These are phyloP conservation scores for Triops longicaudatus DNA, from an alignment of 1,140 invertebrate species.

Conservation along the genomic window DNA sequence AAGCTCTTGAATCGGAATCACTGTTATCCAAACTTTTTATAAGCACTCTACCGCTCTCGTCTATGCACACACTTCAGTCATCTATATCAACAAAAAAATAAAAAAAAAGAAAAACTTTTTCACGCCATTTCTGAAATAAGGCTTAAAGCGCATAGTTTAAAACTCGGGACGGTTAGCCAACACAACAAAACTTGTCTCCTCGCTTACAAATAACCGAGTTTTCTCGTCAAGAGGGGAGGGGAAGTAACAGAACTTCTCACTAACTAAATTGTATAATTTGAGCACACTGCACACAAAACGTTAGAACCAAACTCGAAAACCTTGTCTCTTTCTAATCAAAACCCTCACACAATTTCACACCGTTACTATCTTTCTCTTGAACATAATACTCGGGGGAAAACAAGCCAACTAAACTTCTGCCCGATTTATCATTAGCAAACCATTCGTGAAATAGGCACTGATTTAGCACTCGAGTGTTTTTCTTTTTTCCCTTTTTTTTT, in stretches of 20 bases:
- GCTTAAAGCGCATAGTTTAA: not conserved
- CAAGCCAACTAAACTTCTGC: not conserved
- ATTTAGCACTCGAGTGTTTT: constrained; percentile 8
- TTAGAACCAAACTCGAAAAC: not conserved
- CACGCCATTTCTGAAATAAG: not conserved
- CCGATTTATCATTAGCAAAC: not conserved
- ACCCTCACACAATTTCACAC: not conserved
- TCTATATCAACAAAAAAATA: not conserved
- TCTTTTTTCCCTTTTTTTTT: no score
- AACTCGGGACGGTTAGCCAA: not conserved
- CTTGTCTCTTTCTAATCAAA: not conserved
- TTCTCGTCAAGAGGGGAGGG: not conserved
- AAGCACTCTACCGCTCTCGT: constrained; percentile 10
- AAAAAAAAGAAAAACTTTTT: no score
- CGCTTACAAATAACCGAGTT: not conserved
- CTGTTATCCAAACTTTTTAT: constrained; percentile 5
- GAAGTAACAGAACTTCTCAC: not conserved
- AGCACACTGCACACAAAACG: constrained; percentile 2
- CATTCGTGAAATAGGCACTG: constrained; percentile 2
- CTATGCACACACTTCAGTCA: not conserved
- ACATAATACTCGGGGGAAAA: not conserved
- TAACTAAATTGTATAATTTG: constrained; percentile 7
- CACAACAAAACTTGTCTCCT: not conserved
- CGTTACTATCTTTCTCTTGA: not conserved
- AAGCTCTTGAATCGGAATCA: constrained; percentile 13